These are phyloP conservation scores for Neolamprologus hecqui DNA, from an alignment of 2,113 vertebrate genomes.

Conservation along the genomic window DNA sequence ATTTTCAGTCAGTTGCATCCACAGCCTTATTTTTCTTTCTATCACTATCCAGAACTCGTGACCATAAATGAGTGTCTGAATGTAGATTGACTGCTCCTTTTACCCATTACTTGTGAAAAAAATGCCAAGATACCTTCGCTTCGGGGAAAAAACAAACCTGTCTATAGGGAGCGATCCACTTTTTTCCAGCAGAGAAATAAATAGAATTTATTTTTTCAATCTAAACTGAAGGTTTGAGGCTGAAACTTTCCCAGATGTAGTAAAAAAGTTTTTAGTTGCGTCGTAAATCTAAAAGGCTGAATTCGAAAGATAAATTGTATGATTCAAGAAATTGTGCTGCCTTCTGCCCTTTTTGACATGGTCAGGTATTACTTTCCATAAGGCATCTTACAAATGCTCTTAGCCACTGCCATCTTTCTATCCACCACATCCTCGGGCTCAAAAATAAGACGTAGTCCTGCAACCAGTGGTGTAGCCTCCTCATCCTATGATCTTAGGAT, in stretches of 20 bases:
- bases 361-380: background rate
- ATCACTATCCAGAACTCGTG: rapidly evolving
- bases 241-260: background rate
- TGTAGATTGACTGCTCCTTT: background rate
- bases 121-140: background rate
- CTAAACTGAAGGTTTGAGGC: background rate
- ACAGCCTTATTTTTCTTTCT: background rate
- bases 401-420: background rate
- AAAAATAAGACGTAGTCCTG: background rate
- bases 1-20: background rate
- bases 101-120: background rate
- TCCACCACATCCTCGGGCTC: background rate
- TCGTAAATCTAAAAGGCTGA: background rate
- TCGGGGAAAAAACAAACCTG: background rate
- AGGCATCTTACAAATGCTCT: background rate
- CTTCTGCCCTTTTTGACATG: background rate
- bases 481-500: background rate
- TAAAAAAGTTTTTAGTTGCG: background rate
- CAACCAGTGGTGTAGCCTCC: background rate
- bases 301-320: background rate
- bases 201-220: background rate
- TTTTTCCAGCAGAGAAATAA: background rate
- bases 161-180: background rate
- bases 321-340: background rate
- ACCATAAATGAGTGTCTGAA: background rate